Percentiles rank a stretch among this genome's conserved stretches.
These are phyloP conservation scores for Aradus depressus DNA, from an alignment of 2,888 invertebrate genomes.

Conservation along the genomic window DNA sequence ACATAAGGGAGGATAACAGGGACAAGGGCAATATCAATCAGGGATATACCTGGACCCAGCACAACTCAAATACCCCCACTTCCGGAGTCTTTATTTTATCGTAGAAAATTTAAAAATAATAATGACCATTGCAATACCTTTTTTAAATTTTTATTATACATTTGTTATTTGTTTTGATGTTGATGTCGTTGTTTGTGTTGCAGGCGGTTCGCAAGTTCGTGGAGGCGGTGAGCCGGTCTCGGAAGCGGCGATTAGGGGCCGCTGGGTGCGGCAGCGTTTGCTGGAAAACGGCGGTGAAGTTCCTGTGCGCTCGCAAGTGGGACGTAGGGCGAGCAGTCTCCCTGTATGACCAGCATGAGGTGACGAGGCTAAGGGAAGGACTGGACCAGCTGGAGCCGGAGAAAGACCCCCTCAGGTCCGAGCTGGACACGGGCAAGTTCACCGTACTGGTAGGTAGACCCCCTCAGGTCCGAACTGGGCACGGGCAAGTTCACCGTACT, in stretches of 20 bases:
- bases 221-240: constrained; percentile 47
- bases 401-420: constrained; percentile 70
- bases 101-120: too few relatives aligned
- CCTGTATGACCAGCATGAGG: constrained; percentile 87
- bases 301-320: constrained; percentile 87
- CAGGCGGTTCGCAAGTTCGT: constrained; percentile 64
- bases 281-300: constrained; percentile 84
- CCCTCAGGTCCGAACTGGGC: too few relatives aligned
- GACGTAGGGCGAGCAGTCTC: constrained; percentile 80
- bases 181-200: constrained; percentile 33
- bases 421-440: constrained; percentile 88
- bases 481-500: too few relatives aligned
- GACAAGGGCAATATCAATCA: too few relatives aligned
- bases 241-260: constrained; percentile 47
- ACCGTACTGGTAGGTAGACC: constrained; percentile 68
- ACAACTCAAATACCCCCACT: too few relatives aligned
- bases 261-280: constrained; percentile 49
- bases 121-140: too few relatives aligned
- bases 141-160: background rate
- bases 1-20: too few relatives aligned
- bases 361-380: constrained; percentile 75
- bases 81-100: too few relatives aligned
- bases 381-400: constrained; percentile 72
- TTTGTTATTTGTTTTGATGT: background rate
- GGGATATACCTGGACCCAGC: too few relatives aligned